Conservation (phyloP, 2,113 vertebrate species). For the Pterocles orientalis region DNA sequence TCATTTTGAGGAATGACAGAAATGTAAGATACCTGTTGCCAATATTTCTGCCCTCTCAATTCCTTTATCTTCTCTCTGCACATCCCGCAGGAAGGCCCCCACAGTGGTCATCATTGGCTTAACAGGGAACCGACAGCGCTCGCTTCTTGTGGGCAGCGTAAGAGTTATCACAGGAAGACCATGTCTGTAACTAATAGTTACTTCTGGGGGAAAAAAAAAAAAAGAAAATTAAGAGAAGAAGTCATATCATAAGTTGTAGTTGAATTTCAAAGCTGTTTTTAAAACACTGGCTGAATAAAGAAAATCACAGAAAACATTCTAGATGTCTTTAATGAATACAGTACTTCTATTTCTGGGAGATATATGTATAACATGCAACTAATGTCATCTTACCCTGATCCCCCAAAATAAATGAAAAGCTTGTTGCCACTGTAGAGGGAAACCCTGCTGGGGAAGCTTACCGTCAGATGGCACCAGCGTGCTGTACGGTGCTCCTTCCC, state of each 20-base stretch:
- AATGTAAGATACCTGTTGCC: slow-evolving; percentile 73
- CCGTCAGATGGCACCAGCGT: slow-evolving; percentile 71
- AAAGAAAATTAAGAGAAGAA: not conserved
- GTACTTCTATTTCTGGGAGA: not conserved
- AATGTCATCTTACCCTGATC: not conserved
- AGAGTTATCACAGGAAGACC: slow-evolving; percentile 88
- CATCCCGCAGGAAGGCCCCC: slow-evolving; percentile 81
- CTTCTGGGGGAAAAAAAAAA: slow-evolving; percentile 64
- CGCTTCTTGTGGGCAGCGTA: slow-evolving; percentile 85
- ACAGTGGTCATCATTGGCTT: slow-evolving; percentile 84
- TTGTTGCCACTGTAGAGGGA: not conserved
- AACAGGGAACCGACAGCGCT: slow-evolving; percentile 87
- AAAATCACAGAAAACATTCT: not conserved
- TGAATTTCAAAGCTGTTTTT: not conserved
- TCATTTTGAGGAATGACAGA: not conserved
- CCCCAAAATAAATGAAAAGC: not conserved
- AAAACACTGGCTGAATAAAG: not conserved
- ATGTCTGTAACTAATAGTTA: slow-evolving; percentile 82
- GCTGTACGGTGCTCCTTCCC: not conserved
- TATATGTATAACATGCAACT: not conserved
- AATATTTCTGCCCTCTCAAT: slow-evolving; percentile 71
- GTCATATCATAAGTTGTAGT: not conserved
- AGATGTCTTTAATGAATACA: not conserved
- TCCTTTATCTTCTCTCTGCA: slow-evolving; percentile 87
- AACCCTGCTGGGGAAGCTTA: slow-evolving; percentile 11